Evolutionary conservation across 2,113 vertebrate species (phyloP).

Genomic region (Scolopax mira): DNA sequence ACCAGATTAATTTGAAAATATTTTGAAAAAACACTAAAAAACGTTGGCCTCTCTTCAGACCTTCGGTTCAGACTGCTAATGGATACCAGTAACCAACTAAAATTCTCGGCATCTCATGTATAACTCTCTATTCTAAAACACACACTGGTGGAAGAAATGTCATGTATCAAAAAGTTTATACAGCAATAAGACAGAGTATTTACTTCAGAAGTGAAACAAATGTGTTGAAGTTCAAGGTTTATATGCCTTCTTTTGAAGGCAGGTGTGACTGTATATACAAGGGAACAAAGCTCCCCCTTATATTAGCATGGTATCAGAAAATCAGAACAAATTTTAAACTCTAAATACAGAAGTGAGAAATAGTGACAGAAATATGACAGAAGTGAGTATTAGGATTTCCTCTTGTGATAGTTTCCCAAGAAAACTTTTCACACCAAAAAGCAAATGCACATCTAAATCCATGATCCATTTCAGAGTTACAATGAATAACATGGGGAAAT

Average conservation of each 20-base stretch:
- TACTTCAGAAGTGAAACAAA: not conserved
- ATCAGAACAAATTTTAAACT: not conserved
- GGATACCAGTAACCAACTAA: not conserved
- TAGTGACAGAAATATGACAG: slow-evolving; percentile 6
- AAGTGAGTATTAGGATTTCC: slow-evolving; percentile 6
- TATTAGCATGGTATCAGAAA: not conserved
- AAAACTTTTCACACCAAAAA: slow-evolving; percentile 17
- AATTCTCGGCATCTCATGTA: not conserved
- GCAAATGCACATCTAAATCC: slow-evolving; percentile 29
- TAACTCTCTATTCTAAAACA: not conserved
- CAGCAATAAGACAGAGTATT: not conserved
- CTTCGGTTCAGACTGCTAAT: not conserved
- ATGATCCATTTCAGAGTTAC: slow-evolving; percentile 9
- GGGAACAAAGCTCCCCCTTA: not conserved
- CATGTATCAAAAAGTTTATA: not conserved
- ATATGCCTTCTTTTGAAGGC: not conserved
- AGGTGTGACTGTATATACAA: not conserved
- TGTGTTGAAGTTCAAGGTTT: not conserved
- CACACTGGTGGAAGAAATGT: not conserved
- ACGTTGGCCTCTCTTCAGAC: not conserved
- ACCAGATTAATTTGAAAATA: not conserved
- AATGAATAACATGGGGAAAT: slow-evolving; percentile 8
- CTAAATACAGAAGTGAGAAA: slow-evolving; percentile 29
- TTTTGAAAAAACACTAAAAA: not conserved
- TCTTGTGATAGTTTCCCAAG: slow-evolving; percentile 9